These are phyloP conservation scores for Parasteatoda tepidariorum DNA, from an alignment of 1,140 invertebrate genomes.

Conservation along the genomic window DNA sequence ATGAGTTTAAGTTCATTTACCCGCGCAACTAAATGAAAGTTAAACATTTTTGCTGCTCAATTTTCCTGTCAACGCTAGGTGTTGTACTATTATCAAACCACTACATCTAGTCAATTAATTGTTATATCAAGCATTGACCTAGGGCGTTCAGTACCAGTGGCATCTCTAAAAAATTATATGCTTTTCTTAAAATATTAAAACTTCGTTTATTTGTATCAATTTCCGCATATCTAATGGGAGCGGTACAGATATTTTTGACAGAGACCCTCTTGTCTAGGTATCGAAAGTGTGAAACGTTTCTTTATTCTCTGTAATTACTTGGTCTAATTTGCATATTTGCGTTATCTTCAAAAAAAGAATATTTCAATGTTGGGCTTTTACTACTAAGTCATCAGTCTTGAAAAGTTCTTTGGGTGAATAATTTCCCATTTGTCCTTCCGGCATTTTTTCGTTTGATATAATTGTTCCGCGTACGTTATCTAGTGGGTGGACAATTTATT, in stretches of 20 bases:
- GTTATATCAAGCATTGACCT: neutral
- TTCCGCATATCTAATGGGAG: slow-evolving; percentile 29
- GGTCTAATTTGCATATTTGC: neutral
- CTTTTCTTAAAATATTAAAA: neutral
- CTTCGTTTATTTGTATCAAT: neutral
- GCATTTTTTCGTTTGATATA: neutral
- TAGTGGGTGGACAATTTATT: neutral
- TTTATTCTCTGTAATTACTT: slow-evolving; percentile 1
- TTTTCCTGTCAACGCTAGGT: no score
- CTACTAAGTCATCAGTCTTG: neutral
- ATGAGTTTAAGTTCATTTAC: no score
- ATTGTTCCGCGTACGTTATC: neutral
- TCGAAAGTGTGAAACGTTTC: no score
- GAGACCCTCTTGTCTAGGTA: no score
- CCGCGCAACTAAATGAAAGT: no score
- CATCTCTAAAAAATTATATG: neutral
- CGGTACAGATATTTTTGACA: slow-evolving; percentile 5
- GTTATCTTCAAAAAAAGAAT: neutral
- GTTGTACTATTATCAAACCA: no score
- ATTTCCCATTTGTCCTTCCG: neutral
- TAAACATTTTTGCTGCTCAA: no score
- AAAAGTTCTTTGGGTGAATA: slow-evolving; percentile 7
- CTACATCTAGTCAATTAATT: no score
- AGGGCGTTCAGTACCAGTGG: neutral
- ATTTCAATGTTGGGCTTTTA: slow-evolving; percentile 19